Base-by-base conservation (phyloP, 1,140 invertebrate genomes). In the Panulirus ornatus region DNA sequence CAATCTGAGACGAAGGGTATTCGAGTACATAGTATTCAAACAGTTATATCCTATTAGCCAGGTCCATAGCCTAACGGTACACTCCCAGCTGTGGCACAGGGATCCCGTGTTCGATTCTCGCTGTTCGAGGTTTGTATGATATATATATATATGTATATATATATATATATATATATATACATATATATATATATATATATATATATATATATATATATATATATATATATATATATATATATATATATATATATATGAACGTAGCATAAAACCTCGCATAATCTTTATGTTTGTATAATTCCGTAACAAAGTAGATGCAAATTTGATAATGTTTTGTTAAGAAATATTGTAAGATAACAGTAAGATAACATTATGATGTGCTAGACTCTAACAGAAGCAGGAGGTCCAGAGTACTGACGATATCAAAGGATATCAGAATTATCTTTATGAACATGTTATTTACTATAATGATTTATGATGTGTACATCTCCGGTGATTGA, bases 151-250 rank as follows among this genome's bases (percentile, higher is more conserved):
- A 81, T 27, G 19, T 30, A 81, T 34, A 66, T n/a, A 58, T 16
- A 66, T 63, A 58, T 27, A 83, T 34, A 54, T 42, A 81, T 27
- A 36, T 30, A 81, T 34, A 66, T n/a, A 58, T 16, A 66, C 40
- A 58, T 27, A 83, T n/a, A 66, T 42, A 66, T 38, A 40, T 14
- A 83, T n/a, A 83, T n/a, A 66, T 51, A 66, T n/a, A 58, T 30
- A 63, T 11, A 66, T 63, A 78, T 30, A 78, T 44, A 78, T 11
- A 78, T 44, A 78, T 30, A 78, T 44, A n/a, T 40, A 19, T 27
- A 36, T 19, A 75, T 75, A 36, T 75, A 2, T 19, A 34, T 75
- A 75, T 30, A 36, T 30, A 34, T 75, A 75, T 75, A 19, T 27
- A 36, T 75, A 36, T 36, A 36, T 75, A 36, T 75, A 19, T 36